Base-by-base conservation (phyloP, 1,140 invertebrate genomes). In the Cydia splendana region DNA sequence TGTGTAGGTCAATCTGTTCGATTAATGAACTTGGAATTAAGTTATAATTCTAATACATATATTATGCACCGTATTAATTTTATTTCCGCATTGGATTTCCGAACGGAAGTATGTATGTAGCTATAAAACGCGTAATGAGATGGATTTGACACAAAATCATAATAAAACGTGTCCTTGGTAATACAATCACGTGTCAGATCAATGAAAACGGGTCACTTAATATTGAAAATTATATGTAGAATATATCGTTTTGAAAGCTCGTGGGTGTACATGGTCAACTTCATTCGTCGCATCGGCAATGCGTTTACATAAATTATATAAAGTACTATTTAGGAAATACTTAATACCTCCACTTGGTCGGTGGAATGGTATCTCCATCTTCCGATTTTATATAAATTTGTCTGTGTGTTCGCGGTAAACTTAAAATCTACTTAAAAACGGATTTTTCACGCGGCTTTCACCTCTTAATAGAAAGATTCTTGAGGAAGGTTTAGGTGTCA, bases 61-160 rank as follows among this genome's bases (percentile, higher is more conserved):
- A 42, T 42, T 53, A 53, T 53, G 4, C 51, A 53, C 51, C 4
- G 1, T 6, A 53, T 53, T 53, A 62, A 62, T n/a, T 57, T 10
- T 18, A 62, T 24, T 62, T 62, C 57, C 57, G 57, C 9, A 62
- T 62, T 24, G 7, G 9, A 62, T 24, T 62, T n/a, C 18, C 7
- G 9, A 62, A 24, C n/a, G 57, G 57, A 62, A 24, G 57, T n/a
- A 18, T 24, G 24, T 24, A 2, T 24, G 24, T 24, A 2, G n/a
- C 51, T 12, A 18, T n/a, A 53, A 53, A n/a, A 53, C 18, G 18
- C 18, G 18, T 62, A 20, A 62, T 62, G 57, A 62, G n/a, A 62
- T 62, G n/a, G 4, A 62, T 62, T 62, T 62, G 57, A 62, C 57
- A 62, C 57, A 62, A 62, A 53, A 62, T 12, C n/a, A 62, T 62